These are phyloP conservation scores for Callipepla californica DNA, from an alignment of 2,113 vertebrate species.

Conservation along the genomic window DNA sequence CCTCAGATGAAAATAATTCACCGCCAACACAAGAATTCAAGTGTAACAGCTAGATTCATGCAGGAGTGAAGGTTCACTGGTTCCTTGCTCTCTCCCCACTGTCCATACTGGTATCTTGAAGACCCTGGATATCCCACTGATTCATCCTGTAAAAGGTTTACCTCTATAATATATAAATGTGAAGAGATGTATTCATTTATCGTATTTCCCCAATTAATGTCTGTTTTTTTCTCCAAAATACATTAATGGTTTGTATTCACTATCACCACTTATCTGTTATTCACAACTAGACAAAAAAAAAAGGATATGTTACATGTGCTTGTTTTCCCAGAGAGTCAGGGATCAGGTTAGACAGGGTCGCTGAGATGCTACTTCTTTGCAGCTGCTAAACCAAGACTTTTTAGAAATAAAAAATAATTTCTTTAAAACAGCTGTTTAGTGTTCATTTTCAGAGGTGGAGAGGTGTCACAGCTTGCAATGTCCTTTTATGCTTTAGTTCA, in stretches of 20 bases:
- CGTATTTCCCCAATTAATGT: not conserved
- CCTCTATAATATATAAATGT: not conserved
- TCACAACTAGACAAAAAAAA: not conserved
- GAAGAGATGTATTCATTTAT: not conserved
- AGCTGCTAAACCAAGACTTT: not conserved
- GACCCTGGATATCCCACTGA: not conserved
- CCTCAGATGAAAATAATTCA: not conserved
- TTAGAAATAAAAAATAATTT: not conserved
- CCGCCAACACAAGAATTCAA: not conserved
- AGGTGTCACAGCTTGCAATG: not conserved
- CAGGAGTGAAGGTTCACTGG: not conserved
- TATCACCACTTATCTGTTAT: not conserved
- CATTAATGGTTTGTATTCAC: not conserved
- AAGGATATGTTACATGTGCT: fast-evolving
- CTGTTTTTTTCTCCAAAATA: not conserved
- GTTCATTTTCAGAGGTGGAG: not conserved
- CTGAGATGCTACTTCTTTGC: not conserved
- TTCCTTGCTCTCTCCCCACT: not conserved
- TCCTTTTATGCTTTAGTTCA: not conserved
- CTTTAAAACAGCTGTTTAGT: not conserved
- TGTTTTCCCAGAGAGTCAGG: not conserved
- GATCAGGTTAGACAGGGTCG: not conserved
- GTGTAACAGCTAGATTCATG: not conserved
- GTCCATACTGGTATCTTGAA: fast-evolving
- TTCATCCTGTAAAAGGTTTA: not conserved